Percentiles rank a stretch among this genome's conserved stretches.
Conservation (phyloP, 2,888 invertebrate genomes). For the Stenodera caucasica region DNA sequence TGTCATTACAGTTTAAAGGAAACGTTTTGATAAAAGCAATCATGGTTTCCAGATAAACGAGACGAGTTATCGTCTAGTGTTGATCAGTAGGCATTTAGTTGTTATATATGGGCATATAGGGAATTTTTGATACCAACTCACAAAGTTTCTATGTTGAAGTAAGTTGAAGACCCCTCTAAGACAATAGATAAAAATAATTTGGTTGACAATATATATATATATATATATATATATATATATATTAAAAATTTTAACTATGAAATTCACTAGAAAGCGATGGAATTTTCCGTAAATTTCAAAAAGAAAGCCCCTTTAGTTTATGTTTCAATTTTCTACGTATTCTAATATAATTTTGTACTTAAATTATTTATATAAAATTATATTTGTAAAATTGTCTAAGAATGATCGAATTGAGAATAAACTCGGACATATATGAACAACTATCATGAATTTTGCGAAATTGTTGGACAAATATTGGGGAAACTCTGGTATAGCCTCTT, state of each 20-base stretch:
- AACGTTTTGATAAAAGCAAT: constrained; percentile 2
- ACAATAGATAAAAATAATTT: constrained; percentile 3
- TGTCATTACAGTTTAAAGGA: constrained; percentile 1
- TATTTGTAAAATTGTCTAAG: no score
- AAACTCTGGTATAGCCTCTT: not conserved
- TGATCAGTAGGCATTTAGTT: constrained; percentile 7
- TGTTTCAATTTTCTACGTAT: no score
- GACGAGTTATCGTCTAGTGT: not conserved
- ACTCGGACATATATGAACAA: not conserved
- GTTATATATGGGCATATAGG: constrained; percentile 7
- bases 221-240: no score
- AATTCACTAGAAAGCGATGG: not conserved
- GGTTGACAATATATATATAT: no score
- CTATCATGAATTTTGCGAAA: not conserved
- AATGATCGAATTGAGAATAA: no score
- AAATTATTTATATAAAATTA: no score
- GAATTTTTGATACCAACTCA: constrained; percentile 5
- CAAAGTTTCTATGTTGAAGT: constrained; percentile 10
- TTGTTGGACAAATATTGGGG: not conserved
- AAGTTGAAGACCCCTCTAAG: not conserved
- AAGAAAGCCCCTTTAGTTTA: no score
- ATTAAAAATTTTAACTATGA: not conserved
- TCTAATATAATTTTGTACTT: no score
- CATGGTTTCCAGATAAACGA: constrained; percentile 4
- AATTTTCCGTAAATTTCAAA: not conserved